Evolutionary conservation across 2,797 vertebrate genomes (phyloP).

Genomic region (Sebastes dallii): DNA sequence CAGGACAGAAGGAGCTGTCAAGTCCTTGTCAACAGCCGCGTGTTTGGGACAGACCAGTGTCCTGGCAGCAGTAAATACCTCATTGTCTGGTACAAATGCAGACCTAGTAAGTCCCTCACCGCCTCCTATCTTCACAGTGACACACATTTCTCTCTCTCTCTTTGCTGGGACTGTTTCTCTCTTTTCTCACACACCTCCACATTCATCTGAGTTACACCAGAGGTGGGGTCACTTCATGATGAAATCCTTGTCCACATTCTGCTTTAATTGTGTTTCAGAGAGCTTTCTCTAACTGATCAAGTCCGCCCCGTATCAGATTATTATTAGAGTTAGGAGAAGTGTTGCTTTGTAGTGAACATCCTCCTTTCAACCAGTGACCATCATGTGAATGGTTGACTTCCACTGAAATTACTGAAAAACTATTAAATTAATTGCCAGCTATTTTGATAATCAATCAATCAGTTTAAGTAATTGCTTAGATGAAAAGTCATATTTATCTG

Average conservation of each 20-base stretch:
- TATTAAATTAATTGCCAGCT: rapidly evolving
- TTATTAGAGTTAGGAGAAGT: not conserved
- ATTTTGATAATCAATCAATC: too few relatives aligned
- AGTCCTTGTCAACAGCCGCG: conserved; percentile 89
- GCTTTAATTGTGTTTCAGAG: not conserved
- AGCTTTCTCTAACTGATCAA: not conserved
- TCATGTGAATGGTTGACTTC: not conserved
- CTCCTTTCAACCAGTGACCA: not conserved
- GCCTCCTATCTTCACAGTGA: conserved; percentile 12
- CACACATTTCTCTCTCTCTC: conserved; percentile 23
- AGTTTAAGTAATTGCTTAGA: rapidly evolving
- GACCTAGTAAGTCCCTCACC: conserved; percentile 87
- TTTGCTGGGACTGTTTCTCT: not conserved
- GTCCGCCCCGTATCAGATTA: not conserved
- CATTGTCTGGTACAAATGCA: conserved; percentile 91
- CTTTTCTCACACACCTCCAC: not conserved
- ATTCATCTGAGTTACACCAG: not conserved
- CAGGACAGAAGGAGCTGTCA: conserved; percentile 91
- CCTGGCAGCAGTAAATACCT: conserved; percentile 90
- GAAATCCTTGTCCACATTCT: not conserved
- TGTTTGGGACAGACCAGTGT: conserved; percentile 90
- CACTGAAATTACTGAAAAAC: not conserved
- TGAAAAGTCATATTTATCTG: rapidly evolving
- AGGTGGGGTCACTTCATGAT: not conserved
- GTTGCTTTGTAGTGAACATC: not conserved